Evolutionary conservation across 2,888 invertebrate genomes (phyloP).

Genomic region (Danaus chrysippus): DNA sequence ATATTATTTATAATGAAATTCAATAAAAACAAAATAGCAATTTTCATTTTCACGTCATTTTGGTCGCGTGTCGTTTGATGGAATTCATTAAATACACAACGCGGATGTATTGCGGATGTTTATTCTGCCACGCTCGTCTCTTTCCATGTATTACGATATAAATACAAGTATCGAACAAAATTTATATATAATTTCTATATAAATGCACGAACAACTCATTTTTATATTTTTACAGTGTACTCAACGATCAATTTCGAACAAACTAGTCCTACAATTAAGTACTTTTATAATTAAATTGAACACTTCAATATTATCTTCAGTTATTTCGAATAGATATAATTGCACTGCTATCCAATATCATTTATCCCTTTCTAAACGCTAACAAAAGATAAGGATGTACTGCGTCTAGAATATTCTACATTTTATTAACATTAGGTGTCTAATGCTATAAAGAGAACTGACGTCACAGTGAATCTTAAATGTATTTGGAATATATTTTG

Average conservation of each 20-base stretch:
- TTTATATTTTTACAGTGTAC: too few species aligned
- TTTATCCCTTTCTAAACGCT: conserved; percentile 20
- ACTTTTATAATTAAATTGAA: conserved; percentile 25
- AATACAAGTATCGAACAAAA: too few species aligned
- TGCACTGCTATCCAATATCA: conserved; percentile 10
- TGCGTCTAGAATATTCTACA: conserved; percentile 1
- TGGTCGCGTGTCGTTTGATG: too few species aligned
- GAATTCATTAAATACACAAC: too few species aligned
- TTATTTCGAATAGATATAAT: not conserved
- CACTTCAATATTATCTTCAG: conserved; percentile 9
- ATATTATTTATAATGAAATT: not conserved
- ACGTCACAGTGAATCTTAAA: conserved; percentile 45
- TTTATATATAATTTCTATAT: too few species aligned
- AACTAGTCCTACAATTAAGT: conserved; percentile 56
- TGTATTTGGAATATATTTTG: conserved; percentile 73
- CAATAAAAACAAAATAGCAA: not conserved
- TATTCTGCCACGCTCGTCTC: too few species aligned
- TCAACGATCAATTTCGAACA: conserved; percentile 1
- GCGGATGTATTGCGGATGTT: too few species aligned
- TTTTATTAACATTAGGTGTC: conserved; percentile 7
- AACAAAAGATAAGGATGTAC: conserved; percentile 4
- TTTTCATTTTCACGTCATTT: not conserved
- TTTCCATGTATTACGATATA: too few species aligned
- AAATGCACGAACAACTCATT: too few species aligned
- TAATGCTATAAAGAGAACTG: conserved; percentile 18